These are phyloP conservation scores for Scaptodrosophila lebanonensis DNA, from an alignment of 1,140 invertebrate species.

Conservation along the genomic window DNA sequence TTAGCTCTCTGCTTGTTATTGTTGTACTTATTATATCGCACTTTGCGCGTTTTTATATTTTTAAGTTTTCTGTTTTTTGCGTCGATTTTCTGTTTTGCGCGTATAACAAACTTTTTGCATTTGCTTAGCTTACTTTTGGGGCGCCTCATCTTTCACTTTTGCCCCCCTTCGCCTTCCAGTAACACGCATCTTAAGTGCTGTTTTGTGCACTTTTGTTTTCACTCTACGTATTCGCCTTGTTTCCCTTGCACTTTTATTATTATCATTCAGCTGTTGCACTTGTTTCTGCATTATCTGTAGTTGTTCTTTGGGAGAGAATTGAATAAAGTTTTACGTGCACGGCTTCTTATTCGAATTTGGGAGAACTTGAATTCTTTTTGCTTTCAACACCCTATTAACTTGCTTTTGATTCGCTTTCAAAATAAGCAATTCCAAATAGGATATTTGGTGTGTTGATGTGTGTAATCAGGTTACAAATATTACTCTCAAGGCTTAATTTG, in stretches of 20 bases:
- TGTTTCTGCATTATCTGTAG: neutral
- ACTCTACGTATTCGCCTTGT: neutral
- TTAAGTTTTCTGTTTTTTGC: constrained; percentile 4
- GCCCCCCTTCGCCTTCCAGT: neutral
- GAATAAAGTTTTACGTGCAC: constrained; percentile 54
- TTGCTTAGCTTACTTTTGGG: constrained; percentile 33
- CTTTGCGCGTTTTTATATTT: constrained; percentile 43
- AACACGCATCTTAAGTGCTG: constrained; percentile 60
- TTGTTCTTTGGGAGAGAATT: constrained; percentile 36
- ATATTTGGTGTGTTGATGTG: too few species aligned
- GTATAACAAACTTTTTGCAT: constrained; percentile 58
- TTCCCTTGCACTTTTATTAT: constrained; percentile 39
- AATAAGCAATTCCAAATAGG: too few species aligned
- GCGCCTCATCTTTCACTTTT: neutral
- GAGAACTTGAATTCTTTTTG: constrained; percentile 34
- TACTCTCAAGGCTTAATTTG: too few species aligned
- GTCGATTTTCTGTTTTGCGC: constrained; percentile 16
- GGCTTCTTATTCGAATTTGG: constrained; percentile 17
- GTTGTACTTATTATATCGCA: constrained; percentile 49
- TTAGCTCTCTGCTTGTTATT: constrained; percentile 16
- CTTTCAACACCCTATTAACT: constrained; percentile 41
- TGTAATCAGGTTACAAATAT: too few species aligned
- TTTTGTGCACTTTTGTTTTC: constrained; percentile 34
- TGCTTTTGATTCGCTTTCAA: constrained; percentile 65
- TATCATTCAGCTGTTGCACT: constrained; percentile 51